phyloP scores from a whole-genome alignment of 1,140 invertebrate genomes.

The Camponotus vicinus region DNA sequence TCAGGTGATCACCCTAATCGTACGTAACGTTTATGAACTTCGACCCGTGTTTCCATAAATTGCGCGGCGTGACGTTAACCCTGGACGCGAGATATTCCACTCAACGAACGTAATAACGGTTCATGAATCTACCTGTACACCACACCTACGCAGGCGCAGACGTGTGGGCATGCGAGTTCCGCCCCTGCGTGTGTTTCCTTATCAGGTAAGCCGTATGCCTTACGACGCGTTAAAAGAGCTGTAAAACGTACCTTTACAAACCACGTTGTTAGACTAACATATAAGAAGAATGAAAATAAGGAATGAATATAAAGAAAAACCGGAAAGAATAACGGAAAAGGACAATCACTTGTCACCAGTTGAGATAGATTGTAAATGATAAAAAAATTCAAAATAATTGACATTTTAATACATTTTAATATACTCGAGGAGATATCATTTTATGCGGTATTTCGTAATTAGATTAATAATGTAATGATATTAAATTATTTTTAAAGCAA shows the following conservation, averaged over 20 bases:
- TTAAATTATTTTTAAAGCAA: neutral
- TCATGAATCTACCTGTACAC: conserved; percentile 58
- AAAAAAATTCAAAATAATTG: neutral
- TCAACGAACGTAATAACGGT: conserved; percentile 48
- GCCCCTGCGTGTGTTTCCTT: conserved; percentile 56
- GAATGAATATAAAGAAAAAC: neutral
- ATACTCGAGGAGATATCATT: neutral
- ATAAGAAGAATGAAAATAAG: neutral
- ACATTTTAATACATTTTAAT: neutral
- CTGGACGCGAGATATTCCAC: conserved; percentile 27
- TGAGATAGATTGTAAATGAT: neutral
- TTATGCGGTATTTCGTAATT: neutral
- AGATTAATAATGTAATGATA: neutral
- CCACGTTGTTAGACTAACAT: neutral
- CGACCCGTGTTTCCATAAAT: conserved; percentile 52
- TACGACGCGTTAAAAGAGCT: conserved; percentile 29
- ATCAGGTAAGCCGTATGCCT: conserved; percentile 27
- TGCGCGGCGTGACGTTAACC: conserved; percentile 31
- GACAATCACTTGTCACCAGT: neutral
- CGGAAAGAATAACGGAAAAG: neutral
- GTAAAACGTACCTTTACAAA: conserved; percentile 33
- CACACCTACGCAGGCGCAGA: conserved; percentile 57
- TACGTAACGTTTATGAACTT: conserved; percentile 49
- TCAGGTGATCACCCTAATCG: conserved; percentile 33
- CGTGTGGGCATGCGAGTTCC: conserved; percentile 62